Evolutionary conservation across 2,888 invertebrate genomes (phyloP), one percentile per base, ranked within the genome.

Genomic region (Ypsolopha scabrella): DNA sequence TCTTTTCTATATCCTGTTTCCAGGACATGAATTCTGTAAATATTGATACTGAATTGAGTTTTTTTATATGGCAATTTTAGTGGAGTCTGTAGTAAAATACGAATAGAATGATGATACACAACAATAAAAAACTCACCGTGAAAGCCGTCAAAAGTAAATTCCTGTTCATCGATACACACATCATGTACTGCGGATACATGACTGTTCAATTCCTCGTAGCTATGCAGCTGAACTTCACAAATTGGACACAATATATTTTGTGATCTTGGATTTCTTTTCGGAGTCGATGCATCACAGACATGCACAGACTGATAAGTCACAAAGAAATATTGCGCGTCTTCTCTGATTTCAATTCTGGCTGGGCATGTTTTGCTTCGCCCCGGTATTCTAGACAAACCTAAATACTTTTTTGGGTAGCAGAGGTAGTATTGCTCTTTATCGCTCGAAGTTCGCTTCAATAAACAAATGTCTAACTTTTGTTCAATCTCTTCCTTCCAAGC

Each of bases 401-500:
- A 43, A 7, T 13, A 13, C 7, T 36, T 7, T 45, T 13, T 24
- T 10, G 51, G 51, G 35, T n/a, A 38, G 41, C 51, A 51, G 24
- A 45, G 51, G 38, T 45, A 51, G n/a, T 45, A 49, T n/a, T 33
- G 7, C 14, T 24, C 11, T n/a, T 6, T 38, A 34, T 34, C 35
- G 10, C 11, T 38, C 3, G 43, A 50, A 4, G n/a, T n/a, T 6
- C 51, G 45, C 14, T 45, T 51, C 14, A 51, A 33, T 24, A 41
- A 51, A 7, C 11, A 36, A 14, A 45, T 50, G 24, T 38, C 50
- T 9, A 50, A 13, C 39, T 44, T 41, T 6, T 11, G 39, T 50
- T 54, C 54, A 9, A 51, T 45, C 4, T 38, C 44, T 8, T 44
- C 44, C 44, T 51, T 52, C 54, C 54, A 54, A 45, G 50, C 9